Evolutionary conservation across 2,113 vertebrate genomes (phyloP).

Genomic region (Manacus vitellinus): DNA sequence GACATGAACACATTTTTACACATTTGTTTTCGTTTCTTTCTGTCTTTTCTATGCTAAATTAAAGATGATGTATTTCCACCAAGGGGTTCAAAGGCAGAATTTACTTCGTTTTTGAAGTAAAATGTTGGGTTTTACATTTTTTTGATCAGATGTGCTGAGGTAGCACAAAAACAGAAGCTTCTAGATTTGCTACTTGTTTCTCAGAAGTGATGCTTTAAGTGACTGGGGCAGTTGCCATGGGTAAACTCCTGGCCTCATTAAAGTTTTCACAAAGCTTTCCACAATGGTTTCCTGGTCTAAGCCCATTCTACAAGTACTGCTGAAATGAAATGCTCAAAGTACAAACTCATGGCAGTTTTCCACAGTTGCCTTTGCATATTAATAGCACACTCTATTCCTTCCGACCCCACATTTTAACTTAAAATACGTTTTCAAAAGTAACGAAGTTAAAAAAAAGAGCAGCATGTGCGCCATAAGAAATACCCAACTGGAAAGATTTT

Average conservation of each 20-base stretch:
- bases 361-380: not conserved
- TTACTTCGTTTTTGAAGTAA: not conserved
- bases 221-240: not conserved
- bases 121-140: not conserved
- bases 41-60: not conserved
- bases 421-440: not conserved
- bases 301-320: not conserved
- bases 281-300: not conserved
- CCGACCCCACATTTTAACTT: not conserved
- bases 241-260: constrained; percentile 9
- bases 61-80: not conserved
- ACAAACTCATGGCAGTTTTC: not conserved
- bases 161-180: not conserved
- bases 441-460: not conserved
- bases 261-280: constrained; percentile 22
- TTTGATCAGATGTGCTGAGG: not conserved
- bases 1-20: not conserved
- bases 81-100: not conserved
- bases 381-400: not conserved
- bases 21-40: not conserved
- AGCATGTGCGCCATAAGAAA: not conserved
- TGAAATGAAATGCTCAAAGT: not conserved
- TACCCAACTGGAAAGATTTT: not conserved
- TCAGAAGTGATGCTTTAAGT: not conserved
- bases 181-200: not conserved